These are phyloP conservation scores for Chelonus formosanus DNA, from an alignment of 2,888 invertebrate genomes.

Conservation along the genomic window DNA sequence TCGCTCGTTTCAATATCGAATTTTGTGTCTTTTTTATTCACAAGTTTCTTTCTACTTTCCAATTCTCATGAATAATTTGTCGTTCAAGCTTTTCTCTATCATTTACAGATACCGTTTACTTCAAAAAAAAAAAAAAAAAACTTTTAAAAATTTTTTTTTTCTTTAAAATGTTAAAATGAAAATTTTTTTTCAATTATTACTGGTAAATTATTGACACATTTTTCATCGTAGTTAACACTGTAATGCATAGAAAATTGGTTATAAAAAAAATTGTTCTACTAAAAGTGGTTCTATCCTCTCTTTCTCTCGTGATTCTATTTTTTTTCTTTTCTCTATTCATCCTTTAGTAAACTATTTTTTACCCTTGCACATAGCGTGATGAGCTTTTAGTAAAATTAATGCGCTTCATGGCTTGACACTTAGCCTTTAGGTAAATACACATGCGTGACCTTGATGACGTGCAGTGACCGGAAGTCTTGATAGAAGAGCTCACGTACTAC, in stretches of 20 bases:
- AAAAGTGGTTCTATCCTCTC: not conserved
- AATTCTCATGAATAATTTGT: constrained; percentile 30
- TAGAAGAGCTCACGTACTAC: not conserved
- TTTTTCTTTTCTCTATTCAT: constrained; percentile 4
- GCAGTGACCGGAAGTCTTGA: constrained; percentile 22
- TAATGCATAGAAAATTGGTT: too few species aligned
- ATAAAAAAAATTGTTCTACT: too few species aligned
- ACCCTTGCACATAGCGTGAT: constrained; percentile 22
- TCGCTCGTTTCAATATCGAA: constrained; percentile 49
- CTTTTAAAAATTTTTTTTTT: too few species aligned
- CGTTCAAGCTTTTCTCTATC: constrained; percentile 13
- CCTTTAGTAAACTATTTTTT: constrained; percentile 3
- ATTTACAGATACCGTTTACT: not conserved
- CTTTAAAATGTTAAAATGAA: too few species aligned
- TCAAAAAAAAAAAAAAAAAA: too few species aligned
- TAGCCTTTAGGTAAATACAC: constrained; percentile 12
- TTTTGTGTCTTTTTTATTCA: constrained; percentile 42
- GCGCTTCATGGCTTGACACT: constrained; percentile 38
- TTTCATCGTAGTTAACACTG: too few species aligned
- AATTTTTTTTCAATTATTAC: too few species aligned
- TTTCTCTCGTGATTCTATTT: not conserved
- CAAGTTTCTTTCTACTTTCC: constrained; percentile 22
- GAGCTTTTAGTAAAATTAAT: constrained; percentile 60
- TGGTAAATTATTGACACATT: too few species aligned
- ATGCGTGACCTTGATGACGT: constrained; percentile 23